phyloP scores from a whole-genome alignment of 2,888 invertebrate genomes.

The Morpho helenor region DNA sequence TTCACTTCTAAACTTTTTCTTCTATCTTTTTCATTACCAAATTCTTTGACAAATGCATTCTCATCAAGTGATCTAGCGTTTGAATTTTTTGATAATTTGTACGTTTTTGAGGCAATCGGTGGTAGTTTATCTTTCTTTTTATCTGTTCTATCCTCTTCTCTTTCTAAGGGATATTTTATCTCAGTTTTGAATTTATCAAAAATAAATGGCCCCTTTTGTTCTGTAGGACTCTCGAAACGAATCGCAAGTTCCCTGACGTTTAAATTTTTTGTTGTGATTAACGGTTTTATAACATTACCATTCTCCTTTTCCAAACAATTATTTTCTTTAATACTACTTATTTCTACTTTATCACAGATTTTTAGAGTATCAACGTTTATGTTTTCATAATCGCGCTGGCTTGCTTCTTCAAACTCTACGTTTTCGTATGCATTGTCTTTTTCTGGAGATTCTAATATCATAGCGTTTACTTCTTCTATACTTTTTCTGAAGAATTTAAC shows the following conservation, averaged over 20 bases:
- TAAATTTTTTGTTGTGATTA: slow-evolving; percentile 44
- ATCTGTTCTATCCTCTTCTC: slow-evolving; percentile 46
- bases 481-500: slow-evolving; percentile 85
- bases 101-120: slow-evolving; percentile 80
- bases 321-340: slow-evolving; percentile 34
- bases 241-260: slow-evolving; percentile 82
- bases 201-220: slow-evolving; percentile 76
- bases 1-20: slow-evolving; percentile 82
- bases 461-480: slow-evolving; percentile 85
- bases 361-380: slow-evolving; percentile 56
- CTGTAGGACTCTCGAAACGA: slow-evolving; percentile 82
- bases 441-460: slow-evolving; percentile 56
- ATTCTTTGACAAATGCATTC: slow-evolving; percentile 85
- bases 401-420: slow-evolving; percentile 41
- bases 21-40: slow-evolving; percentile 71
- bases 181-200: slow-evolving; percentile 75
- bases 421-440: slow-evolving; percentile 59
- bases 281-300: slow-evolving; percentile 50
- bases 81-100: slow-evolving; percentile 78
- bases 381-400: slow-evolving; percentile 57
- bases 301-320: slow-evolving; percentile 48
- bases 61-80: slow-evolving; percentile 86
- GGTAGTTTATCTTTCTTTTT: slow-evolving; percentile 70
- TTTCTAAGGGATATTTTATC: slow-evolving; percentile 58
- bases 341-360: slow-evolving; percentile 55